Evolutionary conservation across 2,797 vertebrate genomes (phyloP).

Genomic region (Masticophis lateralis): DNA sequence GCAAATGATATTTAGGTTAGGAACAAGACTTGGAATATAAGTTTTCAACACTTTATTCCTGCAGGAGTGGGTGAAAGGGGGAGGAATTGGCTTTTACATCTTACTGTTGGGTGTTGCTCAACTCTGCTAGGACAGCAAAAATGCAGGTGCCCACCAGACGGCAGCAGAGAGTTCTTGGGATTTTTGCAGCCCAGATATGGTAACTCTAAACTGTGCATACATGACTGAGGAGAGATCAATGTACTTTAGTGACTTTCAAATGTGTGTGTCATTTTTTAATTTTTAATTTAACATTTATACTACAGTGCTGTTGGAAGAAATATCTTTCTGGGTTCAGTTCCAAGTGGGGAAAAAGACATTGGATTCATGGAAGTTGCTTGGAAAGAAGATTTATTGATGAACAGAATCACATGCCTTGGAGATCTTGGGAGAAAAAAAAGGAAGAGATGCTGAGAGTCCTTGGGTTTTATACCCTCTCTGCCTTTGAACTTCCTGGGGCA

Average conservation of each 20-base stretch:
- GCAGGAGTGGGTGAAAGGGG: neutral
- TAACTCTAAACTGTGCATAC: neutral
- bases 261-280: neutral
- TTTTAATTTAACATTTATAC: neutral
- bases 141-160: neutral
- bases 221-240: neutral
- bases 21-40: neutral
- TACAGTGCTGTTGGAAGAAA: neutral
- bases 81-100: neutral
- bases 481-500: no score
- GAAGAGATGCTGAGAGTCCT: no score
- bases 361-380: no score
- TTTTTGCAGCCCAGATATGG: neutral
- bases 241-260: neutral
- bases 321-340: no score
- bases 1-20: neutral
- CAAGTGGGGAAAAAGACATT: no score
- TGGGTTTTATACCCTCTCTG: no score
- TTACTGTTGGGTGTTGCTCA: neutral
- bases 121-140: neutral
- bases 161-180: neutral
- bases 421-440: no score
- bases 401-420: no score
- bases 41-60: neutral
- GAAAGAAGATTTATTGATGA: no score